phyloP scores from a whole-genome alignment of 2,113 vertebrate species.

The Pao palembangensis region DNA sequence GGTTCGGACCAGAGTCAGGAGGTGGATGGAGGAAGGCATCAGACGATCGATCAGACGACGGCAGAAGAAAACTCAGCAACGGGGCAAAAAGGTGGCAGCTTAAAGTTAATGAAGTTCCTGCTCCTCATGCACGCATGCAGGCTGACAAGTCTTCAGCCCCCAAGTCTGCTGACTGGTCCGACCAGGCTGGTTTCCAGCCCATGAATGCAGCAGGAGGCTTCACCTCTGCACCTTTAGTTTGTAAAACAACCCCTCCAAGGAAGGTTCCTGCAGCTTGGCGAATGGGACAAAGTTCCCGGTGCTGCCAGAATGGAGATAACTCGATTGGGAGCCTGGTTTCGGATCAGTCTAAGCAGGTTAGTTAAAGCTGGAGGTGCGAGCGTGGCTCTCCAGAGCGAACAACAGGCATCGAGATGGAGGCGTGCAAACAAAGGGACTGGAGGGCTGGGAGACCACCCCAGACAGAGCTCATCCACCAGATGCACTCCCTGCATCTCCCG shows the following conservation, averaged over 20 bases:
- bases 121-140: slow-evolving; percentile 22
- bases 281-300: too few relatives aligned
- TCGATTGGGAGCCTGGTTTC: not conserved
- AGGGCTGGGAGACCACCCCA: slow-evolving; percentile 11
- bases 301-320: too few relatives aligned
- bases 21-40: slow-evolving; percentile 23
- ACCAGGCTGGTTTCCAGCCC: slow-evolving; percentile 2
- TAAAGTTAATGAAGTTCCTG: slow-evolving; percentile 8
- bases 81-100: not conserved
- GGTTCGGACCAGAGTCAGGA: not conserved
- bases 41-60: not conserved
- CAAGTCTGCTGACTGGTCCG: slow-evolving; percentile 11
- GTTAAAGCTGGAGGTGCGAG: slow-evolving; percentile 5
- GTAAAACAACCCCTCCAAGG: not conserved
- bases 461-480: too few relatives aligned
- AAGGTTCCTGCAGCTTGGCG: too few relatives aligned
- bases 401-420: slow-evolving; percentile 54
- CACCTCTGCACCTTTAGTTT: not conserved
- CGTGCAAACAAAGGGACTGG: slow-evolving; percentile 64
- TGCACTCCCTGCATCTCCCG: too few relatives aligned
- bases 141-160: slow-evolving; percentile 21
- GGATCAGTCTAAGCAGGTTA: not conserved
- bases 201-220: not conserved
- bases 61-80: not conserved
- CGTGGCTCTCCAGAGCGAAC: slow-evolving; percentile 37